phyloP scores from a whole-genome alignment of 2,113 vertebrate genomes.

The Pachypanchax playfairii region DNA sequence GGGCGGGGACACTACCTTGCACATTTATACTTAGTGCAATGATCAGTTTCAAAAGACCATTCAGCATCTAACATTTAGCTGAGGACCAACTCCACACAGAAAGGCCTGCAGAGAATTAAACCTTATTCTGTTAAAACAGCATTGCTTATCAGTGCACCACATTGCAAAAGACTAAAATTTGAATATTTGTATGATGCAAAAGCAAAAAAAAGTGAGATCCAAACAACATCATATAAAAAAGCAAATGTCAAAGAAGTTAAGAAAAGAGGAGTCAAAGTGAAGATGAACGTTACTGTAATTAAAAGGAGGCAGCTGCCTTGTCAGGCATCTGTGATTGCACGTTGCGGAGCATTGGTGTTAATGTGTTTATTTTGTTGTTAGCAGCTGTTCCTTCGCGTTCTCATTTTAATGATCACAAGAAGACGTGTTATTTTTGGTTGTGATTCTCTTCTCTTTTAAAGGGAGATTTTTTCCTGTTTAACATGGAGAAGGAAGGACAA shows the following conservation, averaged over 20 bases:
- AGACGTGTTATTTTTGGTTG: conserved; percentile 46
- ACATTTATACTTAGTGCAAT: too few species aligned
- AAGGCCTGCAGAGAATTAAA: too few species aligned
- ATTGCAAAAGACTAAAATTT: too few species aligned
- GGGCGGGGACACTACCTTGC: too few species aligned
- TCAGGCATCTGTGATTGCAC: conserved; percentile 61
- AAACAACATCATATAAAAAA: conserved; percentile 9
- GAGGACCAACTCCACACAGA: too few species aligned
- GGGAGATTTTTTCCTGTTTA: background rate
- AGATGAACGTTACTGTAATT: conserved; percentile 53
- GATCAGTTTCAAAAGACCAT: too few species aligned
- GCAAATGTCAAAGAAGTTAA: conserved; percentile 28
- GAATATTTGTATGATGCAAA: conserved; percentile 8
- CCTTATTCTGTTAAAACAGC: too few species aligned
- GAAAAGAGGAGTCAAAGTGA: conserved; percentile 14
- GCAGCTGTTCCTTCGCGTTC: conserved; percentile 67
- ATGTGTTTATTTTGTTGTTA: conserved; percentile 73
- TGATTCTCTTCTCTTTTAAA: conserved; percentile 18
- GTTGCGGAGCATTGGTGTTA: conserved; percentile 55
- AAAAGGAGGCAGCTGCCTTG: conserved; percentile 70
- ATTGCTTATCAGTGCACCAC: too few species aligned
- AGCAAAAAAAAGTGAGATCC: background rate
- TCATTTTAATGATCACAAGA: conserved; percentile 68
- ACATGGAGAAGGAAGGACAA: conserved; percentile 15
- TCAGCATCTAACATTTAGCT: too few species aligned